Percentiles rank a stretch among this genome's conserved stretches.
Conservation (phyloP, 2,113 vertebrate genomes). For the Sclerurus mexicanus region DNA sequence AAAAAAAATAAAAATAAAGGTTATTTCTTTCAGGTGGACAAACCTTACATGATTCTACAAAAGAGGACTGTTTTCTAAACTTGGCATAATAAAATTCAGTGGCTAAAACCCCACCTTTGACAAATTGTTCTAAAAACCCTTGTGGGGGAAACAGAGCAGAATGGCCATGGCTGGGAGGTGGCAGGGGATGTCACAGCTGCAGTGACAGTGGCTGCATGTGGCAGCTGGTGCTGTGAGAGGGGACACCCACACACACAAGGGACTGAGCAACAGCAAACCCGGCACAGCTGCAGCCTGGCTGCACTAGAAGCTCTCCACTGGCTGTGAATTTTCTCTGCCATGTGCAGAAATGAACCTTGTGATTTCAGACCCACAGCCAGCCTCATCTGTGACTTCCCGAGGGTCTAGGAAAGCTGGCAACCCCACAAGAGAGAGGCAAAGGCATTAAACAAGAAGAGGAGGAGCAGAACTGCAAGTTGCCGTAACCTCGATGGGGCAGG, state of each 20-base stretch:
- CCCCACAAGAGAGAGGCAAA: rapidly evolving
- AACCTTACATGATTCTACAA: neutral
- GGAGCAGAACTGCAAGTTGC: neutral
- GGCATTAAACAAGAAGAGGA: neutral
- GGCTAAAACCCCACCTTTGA: neutral
- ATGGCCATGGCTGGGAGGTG: neutral
- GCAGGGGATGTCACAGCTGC: neutral
- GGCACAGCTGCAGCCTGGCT: neutral
- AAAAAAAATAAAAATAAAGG: neutral
- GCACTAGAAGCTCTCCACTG: neutral
- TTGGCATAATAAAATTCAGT: neutral
- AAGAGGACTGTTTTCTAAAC: neutral
- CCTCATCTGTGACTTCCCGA: neutral
- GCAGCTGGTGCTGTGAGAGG: neutral
- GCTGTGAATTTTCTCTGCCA: neutral
- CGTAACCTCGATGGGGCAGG: neutral
- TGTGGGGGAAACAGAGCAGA: neutral
- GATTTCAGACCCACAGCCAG: neutral
- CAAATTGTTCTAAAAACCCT: neutral
- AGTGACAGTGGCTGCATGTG: neutral
- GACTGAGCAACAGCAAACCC: neutral
- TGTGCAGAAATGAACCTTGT: rapidly evolving
- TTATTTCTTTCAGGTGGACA: neutral
- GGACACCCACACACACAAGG: neutral
- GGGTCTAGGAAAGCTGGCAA: neutral